These are phyloP conservation scores for Propsilocerus akamusi DNA, from an alignment of 1,140 invertebrate genomes.

Conservation along the genomic window DNA sequence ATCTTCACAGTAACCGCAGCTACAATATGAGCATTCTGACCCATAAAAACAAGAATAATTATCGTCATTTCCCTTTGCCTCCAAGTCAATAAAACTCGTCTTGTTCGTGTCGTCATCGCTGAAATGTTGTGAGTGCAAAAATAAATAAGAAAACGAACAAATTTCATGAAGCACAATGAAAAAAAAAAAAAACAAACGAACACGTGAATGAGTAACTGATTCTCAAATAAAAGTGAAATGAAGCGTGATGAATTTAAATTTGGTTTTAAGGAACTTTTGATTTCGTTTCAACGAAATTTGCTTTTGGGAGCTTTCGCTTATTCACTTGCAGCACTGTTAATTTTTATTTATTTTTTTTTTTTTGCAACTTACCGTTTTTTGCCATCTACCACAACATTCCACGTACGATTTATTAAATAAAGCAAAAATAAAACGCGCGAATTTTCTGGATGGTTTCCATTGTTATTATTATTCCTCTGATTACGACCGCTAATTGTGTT, in stretches of 20 bases:
- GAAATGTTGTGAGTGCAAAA: too few species aligned
- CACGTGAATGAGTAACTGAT: too few species aligned
- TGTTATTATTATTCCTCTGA: neutral
- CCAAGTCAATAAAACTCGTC: neutral
- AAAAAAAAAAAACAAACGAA: too few species aligned
- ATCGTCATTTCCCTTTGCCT: neutral
- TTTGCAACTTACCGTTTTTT: conserved; percentile 1
- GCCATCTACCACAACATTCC: conserved; percentile 37
- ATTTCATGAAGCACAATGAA: too few species aligned
- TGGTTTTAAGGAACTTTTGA: too few species aligned
- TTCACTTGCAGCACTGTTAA: too few species aligned
- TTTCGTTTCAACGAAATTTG: too few species aligned
- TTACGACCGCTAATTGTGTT: neutral
- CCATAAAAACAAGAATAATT: neutral
- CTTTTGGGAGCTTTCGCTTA: too few species aligned
- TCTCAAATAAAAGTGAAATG: too few species aligned
- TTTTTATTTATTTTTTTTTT: too few species aligned
- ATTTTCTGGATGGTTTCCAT: conserved; percentile 21
- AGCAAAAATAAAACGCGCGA: conserved; percentile 40
- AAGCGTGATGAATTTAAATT: too few species aligned
- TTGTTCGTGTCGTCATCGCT: neutral
- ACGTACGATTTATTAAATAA: conserved; percentile 48
- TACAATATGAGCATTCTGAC: neutral
- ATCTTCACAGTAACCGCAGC: neutral
- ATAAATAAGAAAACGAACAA: too few species aligned